phyloP scores from a whole-genome alignment of 2,113 vertebrate genomes.

The Onychostoma macrolepis region DNA sequence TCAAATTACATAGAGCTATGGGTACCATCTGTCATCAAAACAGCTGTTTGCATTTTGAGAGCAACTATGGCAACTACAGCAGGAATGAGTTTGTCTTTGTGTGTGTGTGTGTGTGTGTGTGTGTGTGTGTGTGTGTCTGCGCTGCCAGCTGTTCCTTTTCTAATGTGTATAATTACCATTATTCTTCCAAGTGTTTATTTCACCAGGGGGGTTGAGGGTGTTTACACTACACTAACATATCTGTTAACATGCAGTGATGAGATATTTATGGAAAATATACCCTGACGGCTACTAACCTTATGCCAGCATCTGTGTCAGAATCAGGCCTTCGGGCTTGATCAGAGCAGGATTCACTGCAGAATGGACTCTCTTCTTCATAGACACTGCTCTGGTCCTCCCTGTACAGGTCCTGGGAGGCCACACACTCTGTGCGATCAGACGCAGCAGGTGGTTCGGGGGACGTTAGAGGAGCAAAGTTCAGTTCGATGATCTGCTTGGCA shows the following conservation, averaged over 20 bases:
- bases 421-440: constrained; percentile 59
- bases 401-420: constrained; percentile 45
- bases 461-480: constrained; percentile 83
- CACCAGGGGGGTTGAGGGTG: background rate
- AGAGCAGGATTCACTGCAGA: background rate
- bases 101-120: constrained; percentile 15
- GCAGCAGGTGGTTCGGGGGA: constrained; percentile 63
- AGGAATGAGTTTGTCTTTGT: background rate
- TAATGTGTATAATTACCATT: constrained; percentile 15
- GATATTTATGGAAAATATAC: background rate
- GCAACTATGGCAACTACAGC: background rate
- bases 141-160: background rate
- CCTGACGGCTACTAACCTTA: constrained; percentile 53
- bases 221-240: background rate
- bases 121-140: constrained; percentile 1
- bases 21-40: constrained; percentile 10
- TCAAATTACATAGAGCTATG: background rate
- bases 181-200: background rate
- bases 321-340: constrained; percentile 20
- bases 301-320: background rate
- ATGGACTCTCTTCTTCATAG: constrained; percentile 26
- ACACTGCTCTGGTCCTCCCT: constrained; percentile 39
- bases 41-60: constrained; percentile 6
- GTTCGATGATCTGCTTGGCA: constrained; percentile 81
- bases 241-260: constrained; percentile 2